phyloP scores from a whole-genome alignment of 2,113 vertebrate genomes.

The Trematomus loennbergii region DNA sequence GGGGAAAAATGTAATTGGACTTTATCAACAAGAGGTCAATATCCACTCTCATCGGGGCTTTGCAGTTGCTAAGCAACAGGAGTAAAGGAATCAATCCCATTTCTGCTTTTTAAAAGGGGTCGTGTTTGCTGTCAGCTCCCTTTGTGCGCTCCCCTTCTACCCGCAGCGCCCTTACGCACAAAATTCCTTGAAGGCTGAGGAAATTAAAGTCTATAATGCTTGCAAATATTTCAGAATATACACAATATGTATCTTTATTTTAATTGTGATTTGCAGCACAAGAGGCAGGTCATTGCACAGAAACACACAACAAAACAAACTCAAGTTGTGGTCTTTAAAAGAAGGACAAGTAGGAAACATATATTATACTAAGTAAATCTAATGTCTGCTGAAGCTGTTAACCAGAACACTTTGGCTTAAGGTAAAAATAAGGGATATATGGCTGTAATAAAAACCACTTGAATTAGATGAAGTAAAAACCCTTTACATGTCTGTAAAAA shows the following conservation, averaged over 20 bases:
- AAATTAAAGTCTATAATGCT: slow-evolving; percentile 30
- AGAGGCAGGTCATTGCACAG: neutral
- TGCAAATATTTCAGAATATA: slow-evolving; percentile 18
- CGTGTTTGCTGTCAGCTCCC: slow-evolving; percentile 67
- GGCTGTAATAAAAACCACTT: neutral
- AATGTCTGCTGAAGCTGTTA: neutral
- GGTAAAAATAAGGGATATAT: no score
- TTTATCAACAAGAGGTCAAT: slow-evolving; percentile 82
- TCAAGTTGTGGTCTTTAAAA: neutral
- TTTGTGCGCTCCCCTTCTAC: slow-evolving; percentile 60
- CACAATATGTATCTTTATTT: slow-evolving; percentile 8
- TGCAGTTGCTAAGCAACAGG: slow-evolving; percentile 81
- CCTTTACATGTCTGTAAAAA: neutral
- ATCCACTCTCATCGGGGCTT: slow-evolving; percentile 71
- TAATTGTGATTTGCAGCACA: neutral
- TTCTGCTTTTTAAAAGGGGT: slow-evolving; percentile 69
- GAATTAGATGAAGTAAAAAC: neutral
- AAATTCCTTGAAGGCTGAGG: slow-evolving; percentile 29
- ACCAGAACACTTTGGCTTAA: neutral
- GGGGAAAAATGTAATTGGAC: slow-evolving; percentile 74
- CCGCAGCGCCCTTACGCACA: slow-evolving; percentile 41
- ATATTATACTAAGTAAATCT: neutral
- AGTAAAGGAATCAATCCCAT: slow-evolving; percentile 75
- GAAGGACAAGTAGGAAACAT: neutral
- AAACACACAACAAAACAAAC: neutral